These are phyloP conservation scores for Plebejus argus DNA, from an alignment of 2,888 invertebrate genomes.

Conservation along the genomic window DNA sequence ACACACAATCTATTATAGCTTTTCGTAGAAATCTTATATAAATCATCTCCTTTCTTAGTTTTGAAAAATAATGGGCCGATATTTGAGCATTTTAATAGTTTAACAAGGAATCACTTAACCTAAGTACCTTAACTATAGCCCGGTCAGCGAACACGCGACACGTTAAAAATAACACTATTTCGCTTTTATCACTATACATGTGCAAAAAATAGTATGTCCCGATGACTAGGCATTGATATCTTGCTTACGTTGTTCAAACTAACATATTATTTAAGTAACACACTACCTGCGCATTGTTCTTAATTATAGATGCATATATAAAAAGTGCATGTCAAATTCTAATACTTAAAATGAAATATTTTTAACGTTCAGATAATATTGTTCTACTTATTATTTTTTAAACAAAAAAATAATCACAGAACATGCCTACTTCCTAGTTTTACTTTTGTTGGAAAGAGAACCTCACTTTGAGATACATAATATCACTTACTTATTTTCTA, in stretches of 20 bases:
- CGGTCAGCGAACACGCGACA: background rate
- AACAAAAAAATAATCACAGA: constrained; percentile 1
- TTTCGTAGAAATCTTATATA: background rate
- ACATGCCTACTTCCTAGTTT: background rate
- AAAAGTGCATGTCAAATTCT: background rate
- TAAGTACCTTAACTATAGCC: too few species aligned
- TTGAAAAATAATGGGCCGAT: background rate
- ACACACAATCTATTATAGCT: background rate
- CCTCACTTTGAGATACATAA: background rate
- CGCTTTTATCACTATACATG: background rate
- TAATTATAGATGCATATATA: background rate
- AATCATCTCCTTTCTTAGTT: background rate
- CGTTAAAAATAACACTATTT: background rate
- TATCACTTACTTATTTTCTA: background rate
- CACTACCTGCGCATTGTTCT: too few species aligned
- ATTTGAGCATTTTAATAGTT: too few species aligned
- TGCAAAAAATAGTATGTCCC: background rate
- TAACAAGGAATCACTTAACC: too few species aligned
- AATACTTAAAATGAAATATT: background rate
- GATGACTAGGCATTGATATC: background rate
- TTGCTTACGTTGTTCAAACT: background rate
- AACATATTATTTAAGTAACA: too few species aligned
- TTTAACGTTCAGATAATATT: background rate
- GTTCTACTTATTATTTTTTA: background rate
- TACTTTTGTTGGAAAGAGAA: background rate